These are phyloP conservation scores for Brachypterus glaber DNA, from an alignment of 2,888 invertebrate species.

Conservation along the genomic window DNA sequence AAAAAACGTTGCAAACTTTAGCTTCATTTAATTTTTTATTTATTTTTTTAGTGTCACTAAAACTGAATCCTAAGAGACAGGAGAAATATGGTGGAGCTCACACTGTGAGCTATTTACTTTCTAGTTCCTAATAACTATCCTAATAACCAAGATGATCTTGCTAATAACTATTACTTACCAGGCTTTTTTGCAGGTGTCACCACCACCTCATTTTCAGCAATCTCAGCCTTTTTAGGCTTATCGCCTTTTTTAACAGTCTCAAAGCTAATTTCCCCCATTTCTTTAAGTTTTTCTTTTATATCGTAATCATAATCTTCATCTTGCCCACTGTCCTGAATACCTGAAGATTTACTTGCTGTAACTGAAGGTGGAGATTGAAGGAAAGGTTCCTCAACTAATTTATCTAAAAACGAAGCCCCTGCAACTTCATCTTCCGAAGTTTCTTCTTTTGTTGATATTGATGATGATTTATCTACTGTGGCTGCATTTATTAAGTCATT, in stretches of 20 bases:
- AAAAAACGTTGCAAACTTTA: too few relatives aligned
- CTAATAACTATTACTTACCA: slow-evolving; percentile 21
- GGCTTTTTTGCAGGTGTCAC: slow-evolving; percentile 51
- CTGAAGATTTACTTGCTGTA: slow-evolving; percentile 8
- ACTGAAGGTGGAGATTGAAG: slow-evolving; percentile 15
- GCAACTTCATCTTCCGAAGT: slow-evolving; percentile 36
- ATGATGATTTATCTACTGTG: slow-evolving; percentile 30
- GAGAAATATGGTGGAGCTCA: too few relatives aligned
- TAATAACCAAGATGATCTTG: slow-evolving; percentile 3
- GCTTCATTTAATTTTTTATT: too few relatives aligned
- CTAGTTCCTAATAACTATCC: not conserved
- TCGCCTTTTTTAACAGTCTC: slow-evolving; percentile 41
- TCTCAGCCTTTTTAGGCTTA: slow-evolving; percentile 38
- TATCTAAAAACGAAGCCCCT: slow-evolving; percentile 30
- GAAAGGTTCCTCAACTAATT: slow-evolving; percentile 32
- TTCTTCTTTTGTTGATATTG: slow-evolving; percentile 27
- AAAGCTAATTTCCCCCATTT: slow-evolving; percentile 48
- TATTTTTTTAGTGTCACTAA: too few relatives aligned
- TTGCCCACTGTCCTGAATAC: slow-evolving; percentile 21
- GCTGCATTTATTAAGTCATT: slow-evolving; percentile 25
- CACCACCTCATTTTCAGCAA: slow-evolving; percentile 69
- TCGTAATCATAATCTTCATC: slow-evolving; percentile 46
- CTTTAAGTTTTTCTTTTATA: slow-evolving; percentile 52
- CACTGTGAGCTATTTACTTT: too few relatives aligned
- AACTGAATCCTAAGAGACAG: too few relatives aligned